Evolutionary conservation across 2,888 invertebrate species (phyloP), one percentile per base, ranked within the genome.

Genomic region (Cephus pygmeus): DNA sequence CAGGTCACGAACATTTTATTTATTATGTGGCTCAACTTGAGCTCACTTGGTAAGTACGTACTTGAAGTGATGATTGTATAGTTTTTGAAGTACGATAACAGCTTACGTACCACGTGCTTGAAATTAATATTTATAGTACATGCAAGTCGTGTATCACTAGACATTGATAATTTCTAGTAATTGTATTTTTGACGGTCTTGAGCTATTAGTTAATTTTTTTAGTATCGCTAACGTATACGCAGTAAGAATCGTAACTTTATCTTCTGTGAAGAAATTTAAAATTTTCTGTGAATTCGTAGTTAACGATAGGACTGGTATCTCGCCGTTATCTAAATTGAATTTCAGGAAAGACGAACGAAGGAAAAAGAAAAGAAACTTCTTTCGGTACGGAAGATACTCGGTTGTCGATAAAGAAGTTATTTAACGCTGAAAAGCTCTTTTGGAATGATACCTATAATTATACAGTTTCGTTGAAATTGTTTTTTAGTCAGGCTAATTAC

Each of bases 91-190:
- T 56, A 23, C 23, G 40, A 56, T 56, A 56, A 56, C 4, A 56
- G 15, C 9, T 56, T 56, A 56, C 2, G 23, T 56, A 56, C 78
- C 76, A 79, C 73, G 36, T 76, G 79, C 79, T 78, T 78, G 75
- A 75, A 79, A 75, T 75, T 79, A 83, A 83, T 84, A 84, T 84
- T 82, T 80, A 83, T 84, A 83, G 84, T 83, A 79, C 73, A 80
- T 79, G 81, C 80, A 78, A 81, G 76, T 79, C 75, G 40, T 56
- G 40, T 9, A 56, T 56, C 40, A 56, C 6, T 56, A 56, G 23
- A 6, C 23, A 23, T 56, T 23, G 9, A 23, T 23, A 2, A 2
- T 56, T 9, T 23, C 40, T 23, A 23, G 0, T 15, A 2, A 56
- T 23, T 56, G 9, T 40, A 23, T 56, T 2, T 56, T 6, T 9